Conservation (phyloP, 2,797 vertebrate genomes). For the Ara ararauna region DNA sequence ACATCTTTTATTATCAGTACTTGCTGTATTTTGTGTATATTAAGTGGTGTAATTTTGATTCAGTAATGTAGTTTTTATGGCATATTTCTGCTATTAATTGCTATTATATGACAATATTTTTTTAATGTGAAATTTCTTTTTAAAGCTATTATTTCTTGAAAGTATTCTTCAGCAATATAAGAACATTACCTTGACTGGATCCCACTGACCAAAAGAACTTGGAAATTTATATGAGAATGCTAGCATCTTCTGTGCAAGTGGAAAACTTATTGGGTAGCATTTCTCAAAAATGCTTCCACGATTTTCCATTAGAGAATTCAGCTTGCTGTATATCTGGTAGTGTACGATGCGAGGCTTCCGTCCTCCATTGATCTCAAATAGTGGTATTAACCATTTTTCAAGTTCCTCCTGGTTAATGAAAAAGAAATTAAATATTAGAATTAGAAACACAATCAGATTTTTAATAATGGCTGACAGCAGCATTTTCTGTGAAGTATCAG, state of each 20-base stretch:
- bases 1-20: neutral
- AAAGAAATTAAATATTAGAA: constrained; percentile 36
- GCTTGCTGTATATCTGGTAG: constrained; percentile 78
- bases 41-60: neutral
- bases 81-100: neutral
- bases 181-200: constrained; percentile 88
- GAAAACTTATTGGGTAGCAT: constrained; percentile 82
- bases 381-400: constrained; percentile 78
- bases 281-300: constrained; percentile 91
- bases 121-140: neutral
- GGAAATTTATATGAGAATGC: constrained; percentile 83
- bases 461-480: neutral
- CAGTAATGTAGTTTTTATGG: neutral
- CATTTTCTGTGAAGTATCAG: neutral
- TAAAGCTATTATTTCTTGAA: neutral
- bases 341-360: constrained; percentile 78
- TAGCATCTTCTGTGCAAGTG: constrained; percentile 86
- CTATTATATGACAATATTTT: neutral
- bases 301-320: constrained; percentile 84
- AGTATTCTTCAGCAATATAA: neutral
- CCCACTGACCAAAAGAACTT: constrained; percentile 90
- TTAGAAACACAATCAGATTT: neutral
- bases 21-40: neutral
- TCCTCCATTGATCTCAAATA: constrained; percentile 76
- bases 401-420: constrained; percentile 78